Evolutionary conservation across 2,797 vertebrate genomes (phyloP), one percentile per base, ranked within the genome.

Genomic region (Lateolabrax maculatus): DNA sequence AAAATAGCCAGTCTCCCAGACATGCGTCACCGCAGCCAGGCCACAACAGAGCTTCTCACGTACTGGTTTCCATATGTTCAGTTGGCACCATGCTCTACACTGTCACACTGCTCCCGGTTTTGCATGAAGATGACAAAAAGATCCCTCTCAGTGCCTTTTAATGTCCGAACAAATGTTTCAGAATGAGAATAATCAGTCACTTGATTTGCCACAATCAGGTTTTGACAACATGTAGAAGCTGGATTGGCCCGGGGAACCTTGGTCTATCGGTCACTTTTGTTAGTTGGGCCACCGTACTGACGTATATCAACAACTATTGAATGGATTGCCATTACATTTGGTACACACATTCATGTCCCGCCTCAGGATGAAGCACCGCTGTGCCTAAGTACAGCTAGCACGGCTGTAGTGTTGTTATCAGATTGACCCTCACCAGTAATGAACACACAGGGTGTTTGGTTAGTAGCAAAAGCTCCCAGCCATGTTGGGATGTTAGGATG

Each of bases 1-100:
- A 87, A 91, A 89, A 83, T 76, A 88, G 83, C 80, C 61, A 27
- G 75, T 66, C 57, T 86, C 55, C 57, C 83, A 87, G 88, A 85
- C 84, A 48, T 80, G 79, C 71, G 77, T 89, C 87, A 90, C 80
- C 80, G 37, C 49, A 70, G 75, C 80, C 46, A 23, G 63, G 63
- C 87, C 85, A 77, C 86, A 84, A 66, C 84, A 81, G 61, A 61
- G 77, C 69, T 25, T 66, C 58, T 63, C 37, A 34, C 61, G 68
- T 46, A 49, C 83, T 80, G 68, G n/a, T 80, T 89, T 88, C 85
- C 85, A 89, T 84, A 82, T 90, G 86, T 78, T 87, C 53, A 43
- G 6, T 48, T 87, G 88, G 87, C 83, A 69, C 34, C 23, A 0
- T 7, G 61, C 62, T 39, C 34, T 39, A 48, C 46, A 1, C 62